Conservation (phyloP, 1,140 invertebrate genomes). For the Metaphire vulgaris region DNA sequence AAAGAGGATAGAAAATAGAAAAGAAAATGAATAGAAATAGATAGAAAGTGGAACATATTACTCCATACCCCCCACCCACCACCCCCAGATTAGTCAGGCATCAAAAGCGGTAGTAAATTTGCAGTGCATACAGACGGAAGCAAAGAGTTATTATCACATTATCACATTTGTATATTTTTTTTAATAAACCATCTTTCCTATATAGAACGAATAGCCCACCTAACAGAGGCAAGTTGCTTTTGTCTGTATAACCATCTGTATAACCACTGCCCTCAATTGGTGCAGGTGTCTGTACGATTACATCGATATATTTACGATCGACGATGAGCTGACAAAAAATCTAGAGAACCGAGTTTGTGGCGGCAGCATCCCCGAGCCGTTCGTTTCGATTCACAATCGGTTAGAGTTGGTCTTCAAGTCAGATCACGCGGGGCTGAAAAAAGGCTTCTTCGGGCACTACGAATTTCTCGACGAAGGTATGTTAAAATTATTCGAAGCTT, state of each 20-base stretch:
- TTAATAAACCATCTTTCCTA: too few species aligned
- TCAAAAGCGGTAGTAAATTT: neutral
- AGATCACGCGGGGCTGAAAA: slow-evolving; percentile 37
- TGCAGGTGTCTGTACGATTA: slow-evolving; percentile 41
- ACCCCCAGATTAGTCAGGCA: too few species aligned
- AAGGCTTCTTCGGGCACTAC: slow-evolving; percentile 39
- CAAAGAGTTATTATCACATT: too few species aligned
- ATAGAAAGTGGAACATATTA: too few species aligned
- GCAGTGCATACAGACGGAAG: neutral
- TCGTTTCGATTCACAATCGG: slow-evolving; percentile 40
- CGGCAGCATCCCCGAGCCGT: slow-evolving; percentile 32
- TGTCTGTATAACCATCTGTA: neutral
- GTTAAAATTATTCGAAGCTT: too few species aligned
- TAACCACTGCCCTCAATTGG: neutral
- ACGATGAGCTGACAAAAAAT: slow-evolving; percentile 34
- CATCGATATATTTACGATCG: slow-evolving; percentile 39
- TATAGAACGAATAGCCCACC: too few species aligned
- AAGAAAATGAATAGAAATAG: too few species aligned
- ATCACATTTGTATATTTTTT: too few species aligned
- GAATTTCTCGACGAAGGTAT: slow-evolving; percentile 40
- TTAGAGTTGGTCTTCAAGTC: slow-evolving; percentile 42
- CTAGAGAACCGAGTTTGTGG: slow-evolving; percentile 37
- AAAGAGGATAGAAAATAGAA: too few species aligned
- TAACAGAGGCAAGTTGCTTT: neutral
- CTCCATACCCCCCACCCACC: too few species aligned